Conservation (phyloP, 1,140 invertebrate genomes). For the Pissodes strobi region DNA sequence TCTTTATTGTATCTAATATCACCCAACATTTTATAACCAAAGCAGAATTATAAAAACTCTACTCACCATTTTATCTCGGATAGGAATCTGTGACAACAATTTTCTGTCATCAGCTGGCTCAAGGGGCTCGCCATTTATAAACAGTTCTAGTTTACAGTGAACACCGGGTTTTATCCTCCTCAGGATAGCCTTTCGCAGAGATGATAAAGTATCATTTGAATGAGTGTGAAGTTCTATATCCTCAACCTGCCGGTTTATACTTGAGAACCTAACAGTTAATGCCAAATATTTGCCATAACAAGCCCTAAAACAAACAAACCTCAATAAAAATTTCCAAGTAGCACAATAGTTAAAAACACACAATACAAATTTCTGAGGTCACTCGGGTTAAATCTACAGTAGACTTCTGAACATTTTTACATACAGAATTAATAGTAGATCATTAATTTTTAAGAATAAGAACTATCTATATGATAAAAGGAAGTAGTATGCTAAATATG, state of each 20-base stretch:
- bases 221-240: constrained; percentile 93
- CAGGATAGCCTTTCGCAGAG: constrained; percentile 76
- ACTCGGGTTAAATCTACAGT: too few relatives aligned
- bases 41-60: constrained; percentile 57
- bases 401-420: too few relatives aligned
- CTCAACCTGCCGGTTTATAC: constrained; percentile 86
- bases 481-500: too few relatives aligned
- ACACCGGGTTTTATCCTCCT: constrained; percentile 73
- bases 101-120: constrained; percentile 88
- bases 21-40: too few relatives aligned
- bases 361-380: too few relatives aligned
- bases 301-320: constrained; percentile 61
- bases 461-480: too few relatives aligned
- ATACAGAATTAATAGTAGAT: too few relatives aligned
- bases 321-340: too few relatives aligned
- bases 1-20: too few relatives aligned
- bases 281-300: constrained; percentile 88
- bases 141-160: constrained; percentile 87
- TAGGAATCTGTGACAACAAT: constrained; percentile 82
- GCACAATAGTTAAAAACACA: too few relatives aligned
- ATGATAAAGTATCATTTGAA: constrained; percentile 89
- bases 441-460: too few relatives aligned
- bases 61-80: constrained; percentile 88
- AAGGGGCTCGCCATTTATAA: constrained; percentile 84
- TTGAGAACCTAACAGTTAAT: constrained; percentile 85